Conservation (phyloP, 2,113 vertebrate species). For the Actenoides lindsayi region DNA sequence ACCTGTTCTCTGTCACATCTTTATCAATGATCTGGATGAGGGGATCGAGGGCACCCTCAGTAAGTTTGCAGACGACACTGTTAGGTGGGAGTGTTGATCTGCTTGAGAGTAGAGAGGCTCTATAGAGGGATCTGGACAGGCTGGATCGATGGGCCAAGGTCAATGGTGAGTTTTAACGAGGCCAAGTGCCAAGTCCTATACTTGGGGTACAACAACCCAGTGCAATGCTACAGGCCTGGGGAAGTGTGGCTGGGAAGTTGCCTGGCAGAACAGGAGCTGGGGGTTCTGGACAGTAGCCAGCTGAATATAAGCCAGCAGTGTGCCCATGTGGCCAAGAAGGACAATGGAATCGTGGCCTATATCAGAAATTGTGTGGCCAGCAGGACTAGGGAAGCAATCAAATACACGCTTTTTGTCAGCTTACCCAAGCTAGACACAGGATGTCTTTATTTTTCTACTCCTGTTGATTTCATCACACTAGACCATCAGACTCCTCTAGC, state of each 20-base stretch:
- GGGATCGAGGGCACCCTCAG: background rate
- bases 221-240: too few species aligned
- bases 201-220: background rate
- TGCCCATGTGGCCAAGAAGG: background rate
- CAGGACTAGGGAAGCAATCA: background rate
- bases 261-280: too few species aligned
- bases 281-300: too few species aligned
- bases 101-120: background rate
- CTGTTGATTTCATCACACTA: background rate
- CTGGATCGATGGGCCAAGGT: background rate
- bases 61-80: background rate
- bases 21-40: background rate
- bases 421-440: background rate
- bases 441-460: background rate
- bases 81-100: background rate
- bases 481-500: background rate
- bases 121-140: background rate
- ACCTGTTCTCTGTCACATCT: background rate
- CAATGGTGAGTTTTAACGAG: background rate
- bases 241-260: too few species aligned
- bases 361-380: background rate
- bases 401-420: background rate
- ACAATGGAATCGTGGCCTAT: background rate
- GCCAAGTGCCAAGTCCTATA: background rate
- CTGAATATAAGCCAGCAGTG: too few species aligned